Conservation (phyloP, 2,888 invertebrate genomes). For the Tenthredo distinguenda region DNA sequence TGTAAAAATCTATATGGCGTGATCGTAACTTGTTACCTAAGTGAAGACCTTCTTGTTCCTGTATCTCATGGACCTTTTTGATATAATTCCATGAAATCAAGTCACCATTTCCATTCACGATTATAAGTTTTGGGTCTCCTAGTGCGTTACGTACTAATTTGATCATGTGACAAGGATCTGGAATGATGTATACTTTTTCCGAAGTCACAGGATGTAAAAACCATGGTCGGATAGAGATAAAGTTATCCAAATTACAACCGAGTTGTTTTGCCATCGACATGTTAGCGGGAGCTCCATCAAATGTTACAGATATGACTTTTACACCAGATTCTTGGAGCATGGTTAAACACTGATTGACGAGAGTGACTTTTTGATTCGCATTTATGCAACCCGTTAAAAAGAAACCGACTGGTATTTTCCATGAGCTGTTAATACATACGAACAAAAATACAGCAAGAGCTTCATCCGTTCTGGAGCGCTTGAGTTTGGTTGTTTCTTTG, state of each 20-base stretch:
- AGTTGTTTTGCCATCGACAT: conserved; percentile 44
- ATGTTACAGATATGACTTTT: conserved; percentile 49
- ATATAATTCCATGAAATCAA: conserved; percentile 57
- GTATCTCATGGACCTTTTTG: conserved; percentile 55
- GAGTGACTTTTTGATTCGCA: conserved; percentile 60
- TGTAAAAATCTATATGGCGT: conserved; percentile 56
- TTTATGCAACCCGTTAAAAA: conserved; percentile 65
- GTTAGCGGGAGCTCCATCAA: conserved; percentile 46
- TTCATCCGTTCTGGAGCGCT: not conserved
- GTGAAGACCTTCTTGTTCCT: conserved; percentile 58
- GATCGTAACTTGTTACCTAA: conserved; percentile 59
- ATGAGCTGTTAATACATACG: conserved; percentile 63
- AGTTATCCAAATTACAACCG: not conserved
- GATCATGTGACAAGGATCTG: conserved; percentile 63
- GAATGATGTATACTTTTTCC: conserved; percentile 52
- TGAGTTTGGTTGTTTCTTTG: not conserved
- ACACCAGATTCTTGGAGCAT: conserved; percentile 50
- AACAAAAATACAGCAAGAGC: conserved; percentile 64
- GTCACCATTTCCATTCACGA: conserved; percentile 18
- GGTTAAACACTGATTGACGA: not conserved
- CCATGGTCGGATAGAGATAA: conserved; percentile 3
- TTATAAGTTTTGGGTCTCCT: conserved; percentile 58
- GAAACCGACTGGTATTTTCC: conserved; percentile 71
- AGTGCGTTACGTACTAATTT: conserved; percentile 65
- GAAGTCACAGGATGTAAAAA: conserved; percentile 55